A percentile compares a stretch with the other conserved stretches of the same genome.
These are phyloP conservation scores for Hemithea aestivaria DNA, from an alignment of 2,888 invertebrate genomes.

Conservation along the genomic window DNA sequence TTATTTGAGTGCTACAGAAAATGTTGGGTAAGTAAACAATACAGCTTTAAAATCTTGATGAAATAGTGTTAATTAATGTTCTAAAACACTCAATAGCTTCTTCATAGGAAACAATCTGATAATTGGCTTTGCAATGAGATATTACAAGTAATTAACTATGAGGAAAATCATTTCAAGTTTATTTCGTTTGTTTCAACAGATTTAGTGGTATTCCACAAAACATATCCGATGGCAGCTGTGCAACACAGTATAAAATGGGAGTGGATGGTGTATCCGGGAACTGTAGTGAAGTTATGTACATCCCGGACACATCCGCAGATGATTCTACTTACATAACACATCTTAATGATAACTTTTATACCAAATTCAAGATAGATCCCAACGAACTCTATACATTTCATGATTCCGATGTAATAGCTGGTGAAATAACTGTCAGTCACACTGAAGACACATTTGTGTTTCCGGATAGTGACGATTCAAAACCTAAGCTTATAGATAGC, in stretches of 20 bases:
- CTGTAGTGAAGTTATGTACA: constrained; percentile 67
- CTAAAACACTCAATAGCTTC: too few relatives aligned
- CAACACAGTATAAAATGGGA: constrained; percentile 73
- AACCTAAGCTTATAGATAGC: constrained; percentile 51
- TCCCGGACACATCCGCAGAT: constrained; percentile 65
- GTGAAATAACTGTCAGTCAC: constrained; percentile 70
- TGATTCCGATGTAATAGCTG: constrained; percentile 71
- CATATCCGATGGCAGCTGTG: constrained; percentile 73
- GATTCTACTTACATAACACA: constrained; percentile 67
- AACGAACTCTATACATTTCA: constrained; percentile 74
- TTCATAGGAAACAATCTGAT: too few relatives aligned
- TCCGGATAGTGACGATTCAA: constrained; percentile 55
- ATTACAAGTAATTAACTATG: too few relatives aligned
- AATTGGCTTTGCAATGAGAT: neutral
- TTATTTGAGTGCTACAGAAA: constrained; percentile 76
- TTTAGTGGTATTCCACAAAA: constrained; percentile 75
- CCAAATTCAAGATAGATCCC: constrained; percentile 74
- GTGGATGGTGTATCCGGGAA: constrained; percentile 66
- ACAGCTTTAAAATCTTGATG: neutral
- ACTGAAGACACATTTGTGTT: constrained; percentile 69
- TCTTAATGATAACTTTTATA: constrained; percentile 67
- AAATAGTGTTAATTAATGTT: neutral
- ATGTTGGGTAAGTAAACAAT: constrained; percentile 65
- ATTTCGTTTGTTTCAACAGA: constrained; percentile 40
- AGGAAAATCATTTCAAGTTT: neutral